A percentile compares a stretch with the other conserved stretches of the same genome.
Conservation (phyloP, 1,140 invertebrate genomes). For the Drosophila pachea region DNA sequence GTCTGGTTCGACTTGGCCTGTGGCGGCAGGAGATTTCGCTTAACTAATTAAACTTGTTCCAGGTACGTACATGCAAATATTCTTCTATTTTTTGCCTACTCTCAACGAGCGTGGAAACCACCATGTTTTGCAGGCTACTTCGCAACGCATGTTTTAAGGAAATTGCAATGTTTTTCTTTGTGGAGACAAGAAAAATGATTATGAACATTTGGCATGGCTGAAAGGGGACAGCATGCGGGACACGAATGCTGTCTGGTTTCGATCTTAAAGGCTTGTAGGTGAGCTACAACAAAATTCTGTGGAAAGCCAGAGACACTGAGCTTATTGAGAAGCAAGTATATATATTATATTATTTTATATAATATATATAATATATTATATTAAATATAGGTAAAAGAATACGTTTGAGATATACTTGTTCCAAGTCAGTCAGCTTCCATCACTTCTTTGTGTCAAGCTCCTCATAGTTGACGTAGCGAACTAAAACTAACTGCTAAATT, state of each 20-base stretch:
- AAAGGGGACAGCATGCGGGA: neutral
- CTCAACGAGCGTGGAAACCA: slow-evolving; percentile 7
- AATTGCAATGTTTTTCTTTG: slow-evolving; percentile 58
- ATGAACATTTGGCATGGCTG: slow-evolving; percentile 40
- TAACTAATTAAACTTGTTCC: slow-evolving; percentile 72
- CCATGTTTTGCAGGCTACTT: slow-evolving; percentile 9
- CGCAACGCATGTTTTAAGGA: slow-evolving; percentile 53
- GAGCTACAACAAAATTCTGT: neutral
- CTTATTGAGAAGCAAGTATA: too few species aligned
- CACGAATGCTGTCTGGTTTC: slow-evolving; percentile 12
- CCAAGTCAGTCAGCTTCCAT: neutral
- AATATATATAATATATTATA: too few species aligned
- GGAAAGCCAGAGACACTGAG: too few species aligned
- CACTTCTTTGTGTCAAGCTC: neutral
- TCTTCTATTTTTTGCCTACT: slow-evolving; percentile 12
- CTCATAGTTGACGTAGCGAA: slow-evolving; percentile 43
- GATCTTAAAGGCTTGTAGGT: neutral
- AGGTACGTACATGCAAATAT: slow-evolving; percentile 58
- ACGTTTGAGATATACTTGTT: too few species aligned
- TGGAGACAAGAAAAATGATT: slow-evolving; percentile 67
- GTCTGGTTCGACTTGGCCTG: slow-evolving; percentile 30
- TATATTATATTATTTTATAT: too few species aligned
- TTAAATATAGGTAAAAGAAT: too few species aligned
- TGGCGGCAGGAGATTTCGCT: slow-evolving; percentile 25
- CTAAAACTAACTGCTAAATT: slow-evolving; percentile 75